Base-by-base conservation (phyloP, 1,140 invertebrate genomes). In the Hormaphis cornu region DNA sequence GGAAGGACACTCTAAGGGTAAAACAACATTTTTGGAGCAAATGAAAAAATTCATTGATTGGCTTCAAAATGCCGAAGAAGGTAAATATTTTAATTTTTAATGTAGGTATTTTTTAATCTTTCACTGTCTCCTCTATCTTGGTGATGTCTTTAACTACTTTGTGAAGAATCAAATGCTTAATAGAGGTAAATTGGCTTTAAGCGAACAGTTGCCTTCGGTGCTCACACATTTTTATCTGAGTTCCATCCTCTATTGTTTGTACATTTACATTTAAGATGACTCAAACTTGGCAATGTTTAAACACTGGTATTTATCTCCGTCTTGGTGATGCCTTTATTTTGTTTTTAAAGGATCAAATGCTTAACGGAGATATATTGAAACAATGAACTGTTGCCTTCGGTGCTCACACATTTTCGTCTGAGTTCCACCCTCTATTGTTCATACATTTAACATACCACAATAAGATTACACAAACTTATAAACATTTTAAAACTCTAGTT, bases 11-110 rank as follows among this genome's bases (percentile, higher is more conserved):
- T 93, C 89, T 69, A 97, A 97, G 81, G 95, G 95, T 71, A 97
- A 96, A 83, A 89, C 92, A 82, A 89, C 95, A 82, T 97, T 97
- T 83, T 85, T 97, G 73, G 93, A 96, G 76, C 94, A 97, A 83
- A 95, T 95, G 89, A 94, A 93, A 80, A 91, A 93, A 81, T 97
- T 97, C 78, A 85, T 97, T 50, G 93, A 97, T 79, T 97, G 94
- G 94, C 82, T 97, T 35, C 89, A 96, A 79, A 95, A 88, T 81
- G 95, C 95, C 71, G 94, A 97, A 80, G 93, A 97, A 83, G 94
- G 74, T 75, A 69, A 71, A 18, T 50, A 58, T 3, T 16, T 58
- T n/a, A 33, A 12, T 56, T 33, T 33, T 33, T 33, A 6, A 9
- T 6, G 1, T 30, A 53, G 9, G 1, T 0, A 40, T 8, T 37